A percentile compares a stretch with the other conserved stretches of the same genome.
These are phyloP conservation scores for Calidris pygmaea DNA, from an alignment of 2,113 vertebrate species.

Conservation along the genomic window DNA sequence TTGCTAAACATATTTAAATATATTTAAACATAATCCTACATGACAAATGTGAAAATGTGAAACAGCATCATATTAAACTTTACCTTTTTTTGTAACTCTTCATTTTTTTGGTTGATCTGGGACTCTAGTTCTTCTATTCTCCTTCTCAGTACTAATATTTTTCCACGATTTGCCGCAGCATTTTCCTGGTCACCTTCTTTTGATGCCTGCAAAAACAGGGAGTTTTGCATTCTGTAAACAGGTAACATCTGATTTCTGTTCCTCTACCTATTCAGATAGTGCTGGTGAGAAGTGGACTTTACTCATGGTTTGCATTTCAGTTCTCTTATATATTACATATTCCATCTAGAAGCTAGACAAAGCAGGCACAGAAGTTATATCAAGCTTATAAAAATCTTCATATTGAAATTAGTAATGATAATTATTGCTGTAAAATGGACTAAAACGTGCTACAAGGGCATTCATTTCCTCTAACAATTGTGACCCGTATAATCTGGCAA, in stretches of 20 bases:
- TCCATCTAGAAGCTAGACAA: neutral
- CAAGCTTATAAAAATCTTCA: neutral
- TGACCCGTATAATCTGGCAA: neutral
- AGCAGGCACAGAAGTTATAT: neutral
- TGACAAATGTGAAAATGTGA: neutral
- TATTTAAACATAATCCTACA: neutral
- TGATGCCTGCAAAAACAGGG: conserved; percentile 37
- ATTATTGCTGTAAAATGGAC: neutral
- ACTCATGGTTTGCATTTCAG: neutral
- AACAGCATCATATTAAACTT: neutral
- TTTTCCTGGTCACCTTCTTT: conserved; percentile 80
- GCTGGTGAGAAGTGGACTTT: neutral
- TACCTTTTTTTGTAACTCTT: conserved; percentile 81
- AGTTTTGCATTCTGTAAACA: neutral
- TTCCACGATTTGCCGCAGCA: conserved; percentile 82
- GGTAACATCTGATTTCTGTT: neutral
- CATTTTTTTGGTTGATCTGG: conserved; percentile 76
- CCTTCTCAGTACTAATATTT: conserved; percentile 85
- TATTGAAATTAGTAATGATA: neutral
- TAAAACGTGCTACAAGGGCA: neutral
- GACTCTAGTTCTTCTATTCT: conserved; percentile 87
- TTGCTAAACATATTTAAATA: neutral
- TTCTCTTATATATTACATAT: neutral
- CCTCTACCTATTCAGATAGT: neutral
- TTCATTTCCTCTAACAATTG: neutral